Evolutionary conservation across 1,140 invertebrate species (phyloP).

Genomic region (Scaptomyza pallida): DNA sequence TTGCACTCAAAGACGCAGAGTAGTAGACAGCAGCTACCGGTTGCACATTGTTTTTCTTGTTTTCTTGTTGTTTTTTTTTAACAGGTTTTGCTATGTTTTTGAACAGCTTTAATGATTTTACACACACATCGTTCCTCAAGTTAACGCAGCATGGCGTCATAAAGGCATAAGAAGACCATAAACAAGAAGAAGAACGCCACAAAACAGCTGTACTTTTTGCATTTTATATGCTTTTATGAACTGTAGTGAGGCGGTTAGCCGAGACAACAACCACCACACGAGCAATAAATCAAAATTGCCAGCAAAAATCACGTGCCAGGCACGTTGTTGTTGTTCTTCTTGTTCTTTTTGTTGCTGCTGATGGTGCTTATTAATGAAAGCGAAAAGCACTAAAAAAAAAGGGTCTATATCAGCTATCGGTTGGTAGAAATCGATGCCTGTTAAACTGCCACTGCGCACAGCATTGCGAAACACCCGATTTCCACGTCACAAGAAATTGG

Average conservation of each 20-base stretch:
- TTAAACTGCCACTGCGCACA: slow-evolving; percentile 66
- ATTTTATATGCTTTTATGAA: slow-evolving; percentile 24
- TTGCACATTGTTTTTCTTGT: slow-evolving; percentile 13
- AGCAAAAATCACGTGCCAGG: slow-evolving; percentile 71
- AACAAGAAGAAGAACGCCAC: background rate
- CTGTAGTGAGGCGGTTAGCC: slow-evolving; percentile 33
- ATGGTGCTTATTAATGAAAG: slow-evolving; percentile 72
- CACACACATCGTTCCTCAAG: slow-evolving; percentile 80
- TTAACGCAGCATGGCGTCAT: slow-evolving; percentile 66
- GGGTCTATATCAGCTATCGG: slow-evolving; percentile 34
- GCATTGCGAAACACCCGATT: slow-evolving; percentile 41
- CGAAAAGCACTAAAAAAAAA: slow-evolving; percentile 53
- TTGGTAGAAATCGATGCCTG: slow-evolving; percentile 48
- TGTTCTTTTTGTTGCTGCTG: slow-evolving; percentile 20
- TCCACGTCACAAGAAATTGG: slow-evolving; percentile 63
- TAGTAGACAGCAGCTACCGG: too few species aligned
- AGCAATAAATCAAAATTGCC: slow-evolving; percentile 75
- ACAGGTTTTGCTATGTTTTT: slow-evolving; percentile 50
- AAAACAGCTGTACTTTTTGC: slow-evolving; percentile 30
- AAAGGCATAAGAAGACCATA: slow-evolving; percentile 46
- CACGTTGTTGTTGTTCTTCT: slow-evolving; percentile 11
- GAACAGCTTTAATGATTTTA: slow-evolving; percentile 73
- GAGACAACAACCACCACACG: slow-evolving; percentile 57
- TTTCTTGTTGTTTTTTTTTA: too few species aligned
- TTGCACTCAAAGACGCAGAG: background rate